Evolutionary conservation across 1,140 invertebrate species (phyloP), one percentile per base, ranked within the genome.

Genomic region (Delia radicum): DNA sequence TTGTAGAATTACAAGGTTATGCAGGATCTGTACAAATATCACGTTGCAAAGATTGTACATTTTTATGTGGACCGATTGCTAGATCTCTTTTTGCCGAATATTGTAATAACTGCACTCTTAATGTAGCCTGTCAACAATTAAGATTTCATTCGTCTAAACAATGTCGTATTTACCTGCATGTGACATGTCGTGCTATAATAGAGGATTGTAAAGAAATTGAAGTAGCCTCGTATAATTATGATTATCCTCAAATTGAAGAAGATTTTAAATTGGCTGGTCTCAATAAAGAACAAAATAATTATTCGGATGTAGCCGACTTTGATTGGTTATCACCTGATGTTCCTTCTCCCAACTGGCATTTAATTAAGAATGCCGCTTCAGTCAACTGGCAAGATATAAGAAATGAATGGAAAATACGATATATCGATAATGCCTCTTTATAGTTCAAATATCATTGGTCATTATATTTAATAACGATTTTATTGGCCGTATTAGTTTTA

Each of bases 71-170:
- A 0, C 97, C 96, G 3, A 94, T 98, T 5, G 91, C 92, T 0
- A 94, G 95, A 10, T 99, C 97, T 0, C 91, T 98, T 65, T 97
- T 98, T 84, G 91, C 95, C 61, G 93, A 96, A 79, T 92, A 95
- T 78, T 95, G 96, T 86, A 87, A 79, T 0, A 90, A 94, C 80
- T 96, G 93, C 86, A 90, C 89, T 62, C 92, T 99, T 81, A 91
- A 93, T 15, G 89, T 97, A n/a, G 93, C 95, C 12, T 98, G 97
- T 85, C 97, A 99, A 84, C 97, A 99, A 86, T 86, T 98, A 27
- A 88, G 97, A 76, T 90, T 98, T 79, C 97, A 99, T 85, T 91
- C 92, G 76, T 95, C 95, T 0, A 86, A 81, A 7, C 88, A 92
- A 76, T 92, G 93, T 79, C 89, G 93, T 72, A 92, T 99, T 85